phyloP scores from a whole-genome alignment of 64 coral and sea anemone species.

The Dendronephthya gigantea region DNA sequence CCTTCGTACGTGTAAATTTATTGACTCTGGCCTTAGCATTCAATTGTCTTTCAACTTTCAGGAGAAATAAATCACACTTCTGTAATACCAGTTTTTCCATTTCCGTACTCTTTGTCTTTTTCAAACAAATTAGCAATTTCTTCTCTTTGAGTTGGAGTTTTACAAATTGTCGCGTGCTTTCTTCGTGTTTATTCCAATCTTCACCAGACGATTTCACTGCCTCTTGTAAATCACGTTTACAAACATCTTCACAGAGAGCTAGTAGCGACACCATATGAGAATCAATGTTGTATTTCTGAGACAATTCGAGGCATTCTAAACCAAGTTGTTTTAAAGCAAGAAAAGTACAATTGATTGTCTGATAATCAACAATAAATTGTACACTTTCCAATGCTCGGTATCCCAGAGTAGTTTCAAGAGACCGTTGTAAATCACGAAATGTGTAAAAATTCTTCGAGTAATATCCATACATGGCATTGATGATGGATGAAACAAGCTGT shows the following conservation, averaged over 20 bases:
- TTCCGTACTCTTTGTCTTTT: not conserved
- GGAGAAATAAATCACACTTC: constrained; percentile 42
- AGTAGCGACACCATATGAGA: constrained; percentile 45
- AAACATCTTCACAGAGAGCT: constrained; percentile 68
- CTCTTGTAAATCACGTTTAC: constrained; percentile 54
- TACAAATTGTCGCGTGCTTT: constrained; percentile 43
- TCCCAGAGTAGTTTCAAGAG: constrained; percentile 50
- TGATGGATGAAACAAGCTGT: constrained; percentile 66
- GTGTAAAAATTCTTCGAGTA: constrained; percentile 66
- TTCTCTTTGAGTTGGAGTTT: constrained; percentile 59
- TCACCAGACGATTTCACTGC: constrained; percentile 39
- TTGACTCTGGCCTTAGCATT: constrained; percentile 57
- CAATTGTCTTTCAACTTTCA: constrained; percentile 51
- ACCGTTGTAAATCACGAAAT: constrained; percentile 62
- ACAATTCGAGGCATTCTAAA: constrained; percentile 61
- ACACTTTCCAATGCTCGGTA: constrained; percentile 54
- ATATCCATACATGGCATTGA: constrained; percentile 61
- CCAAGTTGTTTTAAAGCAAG: constrained; percentile 76
- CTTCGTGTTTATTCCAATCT: constrained; percentile 56
- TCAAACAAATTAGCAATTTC: constrained; percentile 61
- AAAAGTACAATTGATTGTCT: constrained; percentile 75
- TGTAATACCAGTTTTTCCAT: constrained; percentile 47
- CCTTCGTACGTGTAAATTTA: constrained; percentile 69
- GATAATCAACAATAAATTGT: constrained; percentile 74
- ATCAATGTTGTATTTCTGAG: constrained; percentile 47